Evolutionary conservation across 2,888 invertebrate genomes (phyloP).

Genomic region (Xanthorhoe spadicearia): DNA sequence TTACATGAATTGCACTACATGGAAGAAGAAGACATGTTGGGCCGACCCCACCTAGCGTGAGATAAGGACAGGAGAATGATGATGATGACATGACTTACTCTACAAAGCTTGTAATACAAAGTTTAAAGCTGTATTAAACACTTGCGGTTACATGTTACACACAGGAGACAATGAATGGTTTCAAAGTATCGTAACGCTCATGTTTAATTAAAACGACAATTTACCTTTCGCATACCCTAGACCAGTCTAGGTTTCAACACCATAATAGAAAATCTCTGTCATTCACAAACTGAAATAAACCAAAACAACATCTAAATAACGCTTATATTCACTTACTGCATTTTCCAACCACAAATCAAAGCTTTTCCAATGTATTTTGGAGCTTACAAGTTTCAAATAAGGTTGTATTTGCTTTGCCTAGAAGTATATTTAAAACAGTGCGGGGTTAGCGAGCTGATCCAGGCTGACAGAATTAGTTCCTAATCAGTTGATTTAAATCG

Average conservation of each 20-base stretch:
- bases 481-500: conserved; percentile 67
- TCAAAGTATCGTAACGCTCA: conserved; percentile 7
- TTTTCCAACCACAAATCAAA: conserved; percentile 19
- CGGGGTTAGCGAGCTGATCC: conserved; percentile 28
- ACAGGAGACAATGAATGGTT: neutral
- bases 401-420: neutral
- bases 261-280: conserved; percentile 12
- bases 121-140: neutral
- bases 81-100: too few relatives aligned
- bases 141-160: neutral
- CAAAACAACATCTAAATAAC: neutral
- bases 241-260: conserved; percentile 31
- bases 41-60: too few relatives aligned
- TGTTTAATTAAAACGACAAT: conserved; percentile 22
- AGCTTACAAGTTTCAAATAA: neutral
- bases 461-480: conserved; percentile 54
- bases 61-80: too few relatives aligned
- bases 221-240: conserved; percentile 18
- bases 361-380: neutral
- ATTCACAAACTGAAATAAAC: conserved; percentile 3
- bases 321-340: neutral
- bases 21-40: too few relatives aligned
- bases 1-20: too few relatives aligned
- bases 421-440: conserved; percentile 32
- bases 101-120: neutral